phyloP scores from a whole-genome alignment of 2,113 vertebrate species.

The Hippocampus comes region DNA sequence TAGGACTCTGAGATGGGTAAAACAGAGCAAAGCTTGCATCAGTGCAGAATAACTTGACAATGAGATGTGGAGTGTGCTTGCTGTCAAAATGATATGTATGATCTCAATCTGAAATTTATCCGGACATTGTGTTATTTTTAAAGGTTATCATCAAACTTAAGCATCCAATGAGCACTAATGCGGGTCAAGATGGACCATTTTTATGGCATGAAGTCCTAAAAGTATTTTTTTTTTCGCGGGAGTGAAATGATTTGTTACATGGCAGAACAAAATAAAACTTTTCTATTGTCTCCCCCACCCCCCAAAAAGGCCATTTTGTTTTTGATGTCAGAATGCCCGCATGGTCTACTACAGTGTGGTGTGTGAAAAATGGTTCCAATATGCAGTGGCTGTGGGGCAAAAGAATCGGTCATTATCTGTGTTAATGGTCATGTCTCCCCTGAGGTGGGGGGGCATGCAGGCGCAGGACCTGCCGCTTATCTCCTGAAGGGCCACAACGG shows the following conservation, averaged over 20 bases:
- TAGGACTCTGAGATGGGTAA: slow-evolving; percentile 78
- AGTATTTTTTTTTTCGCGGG: background rate
- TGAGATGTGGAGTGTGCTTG: background rate
- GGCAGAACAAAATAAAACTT: background rate
- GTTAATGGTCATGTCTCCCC: slow-evolving; percentile 9
- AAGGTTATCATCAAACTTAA: background rate
- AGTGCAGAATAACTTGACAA: background rate
- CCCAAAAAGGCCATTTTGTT: background rate
- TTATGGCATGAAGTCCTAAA: background rate
- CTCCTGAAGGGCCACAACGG: slow-evolving; percentile 1
- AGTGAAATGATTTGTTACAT: too few relatives aligned
- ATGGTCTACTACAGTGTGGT: background rate
- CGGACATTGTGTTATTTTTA: background rate
- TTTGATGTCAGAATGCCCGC: background rate
- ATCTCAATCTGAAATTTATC: background rate
- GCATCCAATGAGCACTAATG: background rate
- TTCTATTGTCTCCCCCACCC: background rate
- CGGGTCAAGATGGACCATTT: background rate
- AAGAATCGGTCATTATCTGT: slow-evolving; percentile 6
- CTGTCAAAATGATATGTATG: background rate
- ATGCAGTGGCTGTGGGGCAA: slow-evolving; percentile 6
- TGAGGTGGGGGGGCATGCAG: background rate
- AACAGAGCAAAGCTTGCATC: background rate
- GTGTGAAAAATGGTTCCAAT: slow-evolving; percentile 2
- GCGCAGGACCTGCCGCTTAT: background rate